Evolutionary conservation across 2,888 invertebrate species (phyloP).

Genomic region (Molanna angustata): DNA sequence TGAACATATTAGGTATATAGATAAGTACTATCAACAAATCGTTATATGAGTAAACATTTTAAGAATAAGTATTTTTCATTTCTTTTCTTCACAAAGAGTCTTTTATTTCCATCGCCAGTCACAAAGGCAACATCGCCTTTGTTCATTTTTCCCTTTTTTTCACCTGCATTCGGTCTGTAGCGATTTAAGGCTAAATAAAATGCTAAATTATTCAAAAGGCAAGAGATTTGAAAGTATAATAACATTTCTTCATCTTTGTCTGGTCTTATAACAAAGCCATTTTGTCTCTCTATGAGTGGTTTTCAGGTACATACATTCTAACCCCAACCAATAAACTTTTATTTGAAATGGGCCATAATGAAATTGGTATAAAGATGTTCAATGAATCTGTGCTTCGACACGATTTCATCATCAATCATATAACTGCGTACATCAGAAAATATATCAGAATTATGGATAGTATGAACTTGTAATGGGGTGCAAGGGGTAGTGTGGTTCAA

Average conservation of each 20-base stretch:
- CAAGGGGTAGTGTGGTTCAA: too few species aligned
- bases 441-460: too few species aligned
- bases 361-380: too few species aligned
- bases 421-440: too few species aligned
- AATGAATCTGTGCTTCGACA: too few species aligned
- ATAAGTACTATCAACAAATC: not conserved
- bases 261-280: not conserved
- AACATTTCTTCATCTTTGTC: constrained; percentile 27
- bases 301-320: too few species aligned
- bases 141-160: constrained; percentile 14
- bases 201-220: constrained; percentile 33
- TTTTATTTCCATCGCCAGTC: not conserved
- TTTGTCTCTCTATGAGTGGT: too few species aligned
- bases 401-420: too few species aligned
- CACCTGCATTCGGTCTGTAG: constrained; percentile 29
- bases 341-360: too few species aligned
- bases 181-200: constrained; percentile 33
- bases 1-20: too few species aligned
- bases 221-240: constrained; percentile 32
- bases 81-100: not conserved
- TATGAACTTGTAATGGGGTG: too few species aligned
- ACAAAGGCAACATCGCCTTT: constrained; percentile 6
- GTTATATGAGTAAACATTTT: not conserved
- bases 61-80: not conserved
- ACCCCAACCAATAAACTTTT: too few species aligned